Percentiles rank a stretch among this genome's conserved stretches.
Conservation (phyloP, 2,113 vertebrate genomes). For the Hypocryptadius cinnamomeus region DNA sequence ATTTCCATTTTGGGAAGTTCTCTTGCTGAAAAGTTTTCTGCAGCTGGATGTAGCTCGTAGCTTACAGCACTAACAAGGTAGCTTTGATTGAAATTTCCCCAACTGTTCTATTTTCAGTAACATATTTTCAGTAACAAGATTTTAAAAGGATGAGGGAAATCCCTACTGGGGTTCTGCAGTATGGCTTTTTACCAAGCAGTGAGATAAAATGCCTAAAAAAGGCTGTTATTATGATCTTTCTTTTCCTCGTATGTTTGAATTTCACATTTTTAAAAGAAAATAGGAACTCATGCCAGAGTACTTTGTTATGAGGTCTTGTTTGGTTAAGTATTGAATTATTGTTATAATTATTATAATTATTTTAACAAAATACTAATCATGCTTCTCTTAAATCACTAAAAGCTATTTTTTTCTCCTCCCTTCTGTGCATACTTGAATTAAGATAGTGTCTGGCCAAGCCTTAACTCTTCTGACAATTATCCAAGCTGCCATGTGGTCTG, state of each 20-base stretch:
- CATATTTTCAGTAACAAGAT: constrained; percentile 15
- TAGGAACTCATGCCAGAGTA: not conserved
- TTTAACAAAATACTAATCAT: not conserved
- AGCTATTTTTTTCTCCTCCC: not conserved
- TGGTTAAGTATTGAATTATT: not conserved
- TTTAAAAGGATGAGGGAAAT: too few relatives aligned
- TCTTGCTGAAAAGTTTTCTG: constrained; percentile 60
- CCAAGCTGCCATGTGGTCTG: not conserved
- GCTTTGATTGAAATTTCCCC: constrained; percentile 26
- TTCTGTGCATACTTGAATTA: not conserved
- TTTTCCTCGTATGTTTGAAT: not conserved
- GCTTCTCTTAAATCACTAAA: not conserved
- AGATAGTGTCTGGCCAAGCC: not conserved
- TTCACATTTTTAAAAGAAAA: not conserved
- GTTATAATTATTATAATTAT: not conserved
- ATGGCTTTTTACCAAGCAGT: not conserved
- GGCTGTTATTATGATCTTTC: not conserved
- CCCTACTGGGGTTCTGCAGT: not conserved
- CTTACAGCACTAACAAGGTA: constrained; percentile 50
- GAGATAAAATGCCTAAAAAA: constrained; percentile 6
- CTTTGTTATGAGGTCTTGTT: not conserved
- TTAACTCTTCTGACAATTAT: not conserved
- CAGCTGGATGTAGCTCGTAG: constrained; percentile 44
- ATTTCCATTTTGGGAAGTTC: constrained; percentile 67
- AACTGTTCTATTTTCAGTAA: constrained; percentile 1